Evolutionary conservation across 2,113 vertebrate species (phyloP), one percentile per base, ranked within the genome.

Genomic region (Colinus virginianus): DNA sequence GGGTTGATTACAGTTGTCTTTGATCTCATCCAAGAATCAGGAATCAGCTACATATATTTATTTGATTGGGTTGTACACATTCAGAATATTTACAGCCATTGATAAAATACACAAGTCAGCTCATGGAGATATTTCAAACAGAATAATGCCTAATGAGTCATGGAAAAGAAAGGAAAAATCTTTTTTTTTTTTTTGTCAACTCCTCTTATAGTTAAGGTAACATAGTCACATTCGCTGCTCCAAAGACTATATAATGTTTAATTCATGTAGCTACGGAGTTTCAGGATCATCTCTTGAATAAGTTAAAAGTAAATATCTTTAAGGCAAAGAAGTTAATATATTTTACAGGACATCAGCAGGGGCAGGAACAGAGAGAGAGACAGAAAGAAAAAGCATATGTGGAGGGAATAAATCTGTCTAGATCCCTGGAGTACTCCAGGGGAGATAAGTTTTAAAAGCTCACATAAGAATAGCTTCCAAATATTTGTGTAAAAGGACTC

Each of bases 351-450:
- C 42, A 67, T 30, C 28, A 34, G 64, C 89, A 74, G 59, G 58
- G 67, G 78, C 59, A 79, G 45, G 42, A 83, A 76, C 49, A 90
- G 49, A 87, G 67, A 82, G 66, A 76, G 66, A 76, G 53, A 85
- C 38, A 85, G 63, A 36, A 74, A 94, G 87, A 84, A 84, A 40
- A 95, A 95, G 90, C 87, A 74, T 89, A 90, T 91, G 85, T 80
- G 61, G 77, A 86, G 88, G 85, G 87, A 91, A 95, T 96, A 96
- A 95, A 96, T 95, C 90, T 93, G 78, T 93, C 93, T 88, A 79
- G 78, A 90, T 32, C 64, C 90, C 72, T 80, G 51, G 71, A 90
- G 79, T 51, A 80, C 68, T 86, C 76, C 63, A 59, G 85, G 85
- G 79, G 82, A 96, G 80, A 48, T 67, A 86, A 67, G 32, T 94